Base-by-base conservation (phyloP, 92 coral and sea anemone species). In the Umimayanthus chanpuru region DNA sequence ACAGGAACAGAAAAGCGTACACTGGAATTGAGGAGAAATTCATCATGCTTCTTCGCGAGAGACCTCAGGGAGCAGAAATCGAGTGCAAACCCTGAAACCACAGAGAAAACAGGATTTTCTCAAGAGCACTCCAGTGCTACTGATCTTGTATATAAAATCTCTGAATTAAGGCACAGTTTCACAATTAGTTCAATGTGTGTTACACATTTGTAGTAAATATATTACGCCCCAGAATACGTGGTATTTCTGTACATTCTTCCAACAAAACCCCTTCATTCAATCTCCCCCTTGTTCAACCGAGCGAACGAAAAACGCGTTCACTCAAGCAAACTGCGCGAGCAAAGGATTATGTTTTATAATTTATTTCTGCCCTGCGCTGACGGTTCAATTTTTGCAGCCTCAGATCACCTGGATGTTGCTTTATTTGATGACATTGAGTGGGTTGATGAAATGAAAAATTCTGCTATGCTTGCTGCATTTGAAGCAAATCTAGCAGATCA, bases 401-500 rank as follows among this genome's bases (percentile, higher is more conserved):
- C 49, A 43, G 49, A 43, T 43, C 49, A 1, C 49, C 49, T 43
- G 49, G 49, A 76, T 76, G 80, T 76, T 76, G 80, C 80, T 23
- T 40, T 40, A 76, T 76, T 77, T 23, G 64, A 76, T 76, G 80
- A 76, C 56, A 40, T 76, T 16, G 80, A 76, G 50, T 75, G 50
- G 79, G 79, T 23, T 76, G 80, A 76, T 21, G 80, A 76, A 18
- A 41, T 36, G 56, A 70, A 79, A 58, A 80, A 80, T 50, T 72
- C 90, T 30, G 90, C 50, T 43, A 29, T 88, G 58, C 76, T 88
- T 88, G 87, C 90, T 80, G 91, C 91, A 23, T 41, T 81, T 81
- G 79, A 64, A 68, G 90, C 91, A 80, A 81, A 77, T 73, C 74
- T 81, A 18, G 41, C 29, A 44, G 87, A 88, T 16, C 91, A 81